phyloP scores from a whole-genome alignment of 2,797 vertebrate genomes.

The Delichon dasypus region DNA sequence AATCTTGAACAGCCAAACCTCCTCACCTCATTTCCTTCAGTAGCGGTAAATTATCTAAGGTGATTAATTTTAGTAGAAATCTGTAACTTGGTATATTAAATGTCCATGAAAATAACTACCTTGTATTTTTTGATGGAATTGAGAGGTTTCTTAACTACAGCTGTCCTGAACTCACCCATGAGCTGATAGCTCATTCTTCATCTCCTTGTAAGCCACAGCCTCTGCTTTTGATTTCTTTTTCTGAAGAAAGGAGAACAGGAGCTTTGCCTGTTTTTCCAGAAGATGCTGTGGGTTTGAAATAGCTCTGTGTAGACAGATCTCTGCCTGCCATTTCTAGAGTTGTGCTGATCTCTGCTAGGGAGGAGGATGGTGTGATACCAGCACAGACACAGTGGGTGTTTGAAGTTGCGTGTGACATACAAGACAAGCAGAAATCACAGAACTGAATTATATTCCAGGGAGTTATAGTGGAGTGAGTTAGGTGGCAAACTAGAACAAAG shows the following conservation, averaged over 20 bases:
- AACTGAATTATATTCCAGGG: not conserved
- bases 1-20: not conserved
- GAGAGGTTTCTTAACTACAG: not conserved
- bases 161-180: not conserved
- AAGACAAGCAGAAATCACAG: not conserved
- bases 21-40: not conserved
- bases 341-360: not conserved
- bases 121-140: not conserved
- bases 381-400: not conserved
- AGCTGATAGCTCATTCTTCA: not conserved
- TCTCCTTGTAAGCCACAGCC: not conserved
- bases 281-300: not conserved
- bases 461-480: not conserved
- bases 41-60: not conserved
- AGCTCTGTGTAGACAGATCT: not conserved
- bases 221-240: not conserved
- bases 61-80: not conserved
- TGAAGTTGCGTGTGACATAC: accelerated
- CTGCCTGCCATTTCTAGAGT: not conserved
- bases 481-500: not conserved
- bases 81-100: not conserved
- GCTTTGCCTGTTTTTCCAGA: not conserved
- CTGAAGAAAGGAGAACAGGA: not conserved
- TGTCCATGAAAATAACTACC: not conserved
- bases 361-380: not conserved